Evolutionary conservation across 53 echinoderm and acorn worm species (phyloP).

Genomic region (Henricia sp.): DNA sequence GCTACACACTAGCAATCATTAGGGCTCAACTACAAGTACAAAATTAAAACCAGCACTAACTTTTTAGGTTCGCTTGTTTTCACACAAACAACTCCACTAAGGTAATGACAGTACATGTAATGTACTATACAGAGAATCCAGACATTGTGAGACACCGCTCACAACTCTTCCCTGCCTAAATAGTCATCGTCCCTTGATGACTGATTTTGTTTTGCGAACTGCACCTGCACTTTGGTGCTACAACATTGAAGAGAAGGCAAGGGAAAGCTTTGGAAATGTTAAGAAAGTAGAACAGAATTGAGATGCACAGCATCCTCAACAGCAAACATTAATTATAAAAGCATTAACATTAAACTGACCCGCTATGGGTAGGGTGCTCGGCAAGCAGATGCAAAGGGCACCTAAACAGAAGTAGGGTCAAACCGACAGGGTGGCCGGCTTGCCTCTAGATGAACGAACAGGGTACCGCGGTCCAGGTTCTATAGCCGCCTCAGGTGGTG

Average conservation of each 20-base stretch:
- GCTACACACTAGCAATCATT: too few relatives aligned
- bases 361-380: not conserved
- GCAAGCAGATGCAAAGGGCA: not conserved
- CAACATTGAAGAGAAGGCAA: not conserved
- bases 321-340: not conserved
- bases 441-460: not conserved
- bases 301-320: not conserved
- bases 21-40: too few relatives aligned
- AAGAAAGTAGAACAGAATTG: not conserved
- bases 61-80: too few relatives aligned
- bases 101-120: too few relatives aligned
- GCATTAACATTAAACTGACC: not conserved
- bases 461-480: not conserved
- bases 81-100: too few relatives aligned
- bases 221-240: too few relatives aligned
- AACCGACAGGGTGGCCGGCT: too few relatives aligned
- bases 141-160: too few relatives aligned
- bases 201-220: too few relatives aligned
- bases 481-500: not conserved
- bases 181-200: conserved; percentile 3
- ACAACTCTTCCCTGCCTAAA: conserved; percentile 7
- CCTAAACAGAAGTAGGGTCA: too few relatives aligned
- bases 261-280: not conserved
- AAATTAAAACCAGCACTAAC: too few relatives aligned
- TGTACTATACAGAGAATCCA: too few relatives aligned